Conservation (phyloP, 1,140 invertebrate genomes). For the Heliothis subflexa region DNA sequence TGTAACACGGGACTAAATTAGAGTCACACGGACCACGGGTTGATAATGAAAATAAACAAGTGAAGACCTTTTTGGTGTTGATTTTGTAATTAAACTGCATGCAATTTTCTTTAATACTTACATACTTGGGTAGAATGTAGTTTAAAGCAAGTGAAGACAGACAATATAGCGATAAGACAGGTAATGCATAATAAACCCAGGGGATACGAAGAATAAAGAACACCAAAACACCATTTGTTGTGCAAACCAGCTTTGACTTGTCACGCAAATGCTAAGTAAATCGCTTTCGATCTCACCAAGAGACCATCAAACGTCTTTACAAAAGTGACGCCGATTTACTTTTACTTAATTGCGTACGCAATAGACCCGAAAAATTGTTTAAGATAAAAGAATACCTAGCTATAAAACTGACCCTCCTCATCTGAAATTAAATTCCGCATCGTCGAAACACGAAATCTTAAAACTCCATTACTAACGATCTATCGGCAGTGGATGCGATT, state of each 20-base stretch:
- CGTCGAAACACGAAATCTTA: conserved; percentile 28
- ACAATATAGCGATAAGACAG: too few relatives aligned
- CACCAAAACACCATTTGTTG: too few relatives aligned
- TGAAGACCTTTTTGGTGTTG: background rate
- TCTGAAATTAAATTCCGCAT: conserved; percentile 31
- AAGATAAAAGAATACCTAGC: conserved; percentile 24
- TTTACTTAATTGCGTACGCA: background rate
- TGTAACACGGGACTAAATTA: background rate
- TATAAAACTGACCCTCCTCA: conserved; percentile 24
- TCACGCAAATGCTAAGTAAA: background rate
- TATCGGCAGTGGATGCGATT: conserved; percentile 44
- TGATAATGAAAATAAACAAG: background rate
- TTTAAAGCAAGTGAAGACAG: too few relatives aligned
- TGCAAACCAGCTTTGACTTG: too few relatives aligned
- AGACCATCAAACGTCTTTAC: conserved; percentile 1
- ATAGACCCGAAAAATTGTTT: conserved; percentile 3
- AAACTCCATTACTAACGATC: conserved; percentile 32
- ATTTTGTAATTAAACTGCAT: too few relatives aligned
- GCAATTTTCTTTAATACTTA: too few relatives aligned
- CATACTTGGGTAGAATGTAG: too few relatives aligned
- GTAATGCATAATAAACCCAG: too few relatives aligned
- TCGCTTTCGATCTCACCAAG: background rate
- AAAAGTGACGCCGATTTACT: background rate
- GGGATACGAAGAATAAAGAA: too few relatives aligned
- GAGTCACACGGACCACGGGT: background rate